These are phyloP conservation scores for Boloria euphrosyne DNA, from an alignment of 2,888 invertebrate species.

Conservation along the genomic window DNA sequence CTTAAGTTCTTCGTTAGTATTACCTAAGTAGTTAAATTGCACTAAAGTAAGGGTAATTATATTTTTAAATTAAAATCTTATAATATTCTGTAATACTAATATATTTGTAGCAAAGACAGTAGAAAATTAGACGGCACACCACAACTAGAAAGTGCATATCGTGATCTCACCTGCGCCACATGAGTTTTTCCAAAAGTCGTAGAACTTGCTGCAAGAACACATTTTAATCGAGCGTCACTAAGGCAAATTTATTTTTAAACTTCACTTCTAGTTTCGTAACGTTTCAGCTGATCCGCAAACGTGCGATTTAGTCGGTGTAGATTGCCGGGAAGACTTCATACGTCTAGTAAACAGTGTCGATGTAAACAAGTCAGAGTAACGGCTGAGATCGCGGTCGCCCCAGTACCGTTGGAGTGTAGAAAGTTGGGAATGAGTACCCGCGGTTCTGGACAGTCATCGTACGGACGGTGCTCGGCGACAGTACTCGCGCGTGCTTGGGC, in stretches of 20 bases:
- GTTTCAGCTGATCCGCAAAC: conserved; percentile 67
- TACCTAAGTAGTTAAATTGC: too few relatives aligned
- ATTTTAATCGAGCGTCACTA: conserved; percentile 71
- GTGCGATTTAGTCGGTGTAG: conserved; percentile 60
- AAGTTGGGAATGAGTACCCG: conserved; percentile 59
- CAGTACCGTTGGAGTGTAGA: conserved; percentile 70
- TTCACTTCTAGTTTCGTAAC: conserved; percentile 81
- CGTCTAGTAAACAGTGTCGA: conserved; percentile 56
- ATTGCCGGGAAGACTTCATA: conserved; percentile 61
- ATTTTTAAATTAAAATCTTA: too few relatives aligned
- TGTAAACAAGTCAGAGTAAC: conserved; percentile 67
- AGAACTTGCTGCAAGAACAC: conserved; percentile 79
- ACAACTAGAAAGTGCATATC: neutral
- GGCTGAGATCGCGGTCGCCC: conserved; percentile 57
- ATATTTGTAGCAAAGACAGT: too few relatives aligned
- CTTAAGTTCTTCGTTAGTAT: too few relatives aligned
- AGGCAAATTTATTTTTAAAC: conserved; percentile 81
- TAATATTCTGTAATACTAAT: too few relatives aligned
- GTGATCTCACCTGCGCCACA: conserved; percentile 74
- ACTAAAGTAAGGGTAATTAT: too few relatives aligned
- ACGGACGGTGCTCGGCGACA: conserved; percentile 45
- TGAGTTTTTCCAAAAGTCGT: conserved; percentile 78
- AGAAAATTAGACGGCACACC: neutral
- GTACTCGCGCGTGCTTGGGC: conserved; percentile 36
- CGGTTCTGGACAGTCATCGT: conserved; percentile 57